These are phyloP conservation scores for Pipa parva DNA, from an alignment of 2,113 vertebrate species.

Conservation along the genomic window DNA sequence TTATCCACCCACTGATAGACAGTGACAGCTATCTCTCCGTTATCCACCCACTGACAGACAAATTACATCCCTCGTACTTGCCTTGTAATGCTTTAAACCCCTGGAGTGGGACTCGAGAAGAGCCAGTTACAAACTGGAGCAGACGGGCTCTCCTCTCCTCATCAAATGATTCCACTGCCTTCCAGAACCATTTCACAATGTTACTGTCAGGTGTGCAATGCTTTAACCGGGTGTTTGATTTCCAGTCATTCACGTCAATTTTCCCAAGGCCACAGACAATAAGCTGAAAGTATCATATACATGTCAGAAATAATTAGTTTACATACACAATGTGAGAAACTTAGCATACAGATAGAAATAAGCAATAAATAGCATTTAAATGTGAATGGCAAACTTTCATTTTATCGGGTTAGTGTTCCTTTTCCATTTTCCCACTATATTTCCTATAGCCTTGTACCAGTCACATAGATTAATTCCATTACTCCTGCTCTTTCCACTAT, in stretches of 20 bases:
- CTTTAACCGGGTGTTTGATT: conserved; percentile 94
- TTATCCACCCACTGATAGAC: not conserved
- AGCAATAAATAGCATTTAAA: no score
- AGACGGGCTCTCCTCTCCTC: conserved; percentile 90
- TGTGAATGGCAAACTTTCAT: no score
- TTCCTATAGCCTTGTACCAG: no score
- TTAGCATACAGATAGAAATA: no score
- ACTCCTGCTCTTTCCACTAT: no score
- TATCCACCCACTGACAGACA: not conserved
- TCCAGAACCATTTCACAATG: conserved; percentile 98
- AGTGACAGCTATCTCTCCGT: not conserved
- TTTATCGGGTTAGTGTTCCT: no score
- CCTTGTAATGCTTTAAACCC: conserved; percentile 98
- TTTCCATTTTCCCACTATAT: no score
- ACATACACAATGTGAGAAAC: no score
- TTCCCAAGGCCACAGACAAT: conserved; percentile 96
- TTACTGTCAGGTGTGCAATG: conserved; percentile 95
- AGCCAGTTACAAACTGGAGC: conserved; percentile 96
- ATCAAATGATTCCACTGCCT: conserved; percentile 93
- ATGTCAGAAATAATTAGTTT: not conserved
- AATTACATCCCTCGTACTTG: conserved; percentile 36
- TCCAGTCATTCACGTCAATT: conserved; percentile 97
- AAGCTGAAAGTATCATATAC: conserved; percentile 65
- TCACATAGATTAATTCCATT: no score
- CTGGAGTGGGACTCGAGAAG: conserved; percentile 92